These are phyloP conservation scores for Amiota minor DNA, from an alignment of 2,888 invertebrate genomes.

Conservation along the genomic window DNA sequence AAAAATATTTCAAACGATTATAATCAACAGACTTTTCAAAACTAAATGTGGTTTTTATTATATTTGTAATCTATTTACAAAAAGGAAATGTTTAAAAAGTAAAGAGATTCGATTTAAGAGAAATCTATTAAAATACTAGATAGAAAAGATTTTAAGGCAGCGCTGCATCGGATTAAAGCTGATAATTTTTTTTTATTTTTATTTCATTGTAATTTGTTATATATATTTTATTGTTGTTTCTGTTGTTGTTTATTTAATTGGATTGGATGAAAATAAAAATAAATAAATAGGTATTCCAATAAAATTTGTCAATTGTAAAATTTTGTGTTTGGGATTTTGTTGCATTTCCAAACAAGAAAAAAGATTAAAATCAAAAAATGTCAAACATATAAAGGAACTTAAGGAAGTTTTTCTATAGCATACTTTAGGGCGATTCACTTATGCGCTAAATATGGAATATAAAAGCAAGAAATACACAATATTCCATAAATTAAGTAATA, in stretches of 20 bases:
- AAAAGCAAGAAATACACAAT: too few species aligned
- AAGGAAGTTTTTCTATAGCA: neutral
- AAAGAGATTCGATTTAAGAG: too few species aligned
- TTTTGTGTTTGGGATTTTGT: conserved; percentile 34
- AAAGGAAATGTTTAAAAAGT: too few species aligned
- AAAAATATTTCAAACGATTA: too few species aligned
- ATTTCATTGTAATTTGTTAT: neutral
- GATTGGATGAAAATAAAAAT: neutral
- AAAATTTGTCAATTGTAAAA: neutral
- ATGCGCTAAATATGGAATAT: neutral
- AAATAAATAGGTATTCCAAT: conserved; percentile 18
- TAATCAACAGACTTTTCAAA: too few species aligned
- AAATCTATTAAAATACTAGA: neutral
- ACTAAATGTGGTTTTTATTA: too few species aligned
- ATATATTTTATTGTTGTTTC: conserved; percentile 15
- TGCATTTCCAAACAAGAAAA: conserved; percentile 22
- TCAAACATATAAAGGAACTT: neutral
- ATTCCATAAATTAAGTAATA: too few species aligned
- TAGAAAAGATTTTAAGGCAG: conserved; percentile 50
- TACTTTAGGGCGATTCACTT: conserved; percentile 9
- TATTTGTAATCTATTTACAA: too few species aligned
- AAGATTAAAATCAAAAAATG: conserved; percentile 2
- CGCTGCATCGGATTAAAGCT: conserved; percentile 65
- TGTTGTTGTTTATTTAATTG: conserved; percentile 7
- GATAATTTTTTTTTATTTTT: conserved; percentile 21